Base-by-base conservation (phyloP, 1,140 invertebrate genomes). In the Bicyclus anynana region DNA sequence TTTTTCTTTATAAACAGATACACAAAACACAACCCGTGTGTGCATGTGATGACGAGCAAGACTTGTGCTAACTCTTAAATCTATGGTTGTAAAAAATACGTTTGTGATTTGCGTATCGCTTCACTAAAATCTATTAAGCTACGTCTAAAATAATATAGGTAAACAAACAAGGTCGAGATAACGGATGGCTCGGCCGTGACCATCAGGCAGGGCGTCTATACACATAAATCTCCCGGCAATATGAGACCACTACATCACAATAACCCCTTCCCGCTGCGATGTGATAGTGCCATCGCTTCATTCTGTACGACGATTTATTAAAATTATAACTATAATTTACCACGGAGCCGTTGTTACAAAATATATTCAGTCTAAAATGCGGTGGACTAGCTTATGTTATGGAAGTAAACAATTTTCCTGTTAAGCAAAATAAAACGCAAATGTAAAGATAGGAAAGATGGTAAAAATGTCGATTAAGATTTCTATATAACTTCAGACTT, bases 141-240 rank as follows among this genome's bases (percentile, higher is more conserved):
- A 14, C 14, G 2, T 38, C 2, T 13, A 14, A 14, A 14, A 7
- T 38, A 38, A 7, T 38, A 40, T 17, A n/a, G n/a, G n/a, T n/a
- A 40, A 16, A 16, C 12, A 44, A 44, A 20, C 12, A 20, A 44
- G 17, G 20, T 21, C 17, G 20, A 23, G 18, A 44, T 4, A 44
- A 20, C 21, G 42, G 17, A 44, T 20, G 42, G 20, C 3, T n/a
- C 42, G 42, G 21, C 42, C 42, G 42, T 44, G 42, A 44, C 42
- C 42, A 44, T 40, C 17, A 44, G 42, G 17, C 42, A 40, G 37
- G 42, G 42, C 42, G 42, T 44, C 42, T 10, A 27, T 47, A 27
- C 20, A 26, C 63, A 79, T 84, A 84, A 84, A 82, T 82, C 72
- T 75, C 57, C 44, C 48, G 56, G 72, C 77, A 80, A 84, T 84